phyloP scores from a whole-genome alignment of 1,140 invertebrate species.

The Lordiphosa stackelbergi region DNA sequence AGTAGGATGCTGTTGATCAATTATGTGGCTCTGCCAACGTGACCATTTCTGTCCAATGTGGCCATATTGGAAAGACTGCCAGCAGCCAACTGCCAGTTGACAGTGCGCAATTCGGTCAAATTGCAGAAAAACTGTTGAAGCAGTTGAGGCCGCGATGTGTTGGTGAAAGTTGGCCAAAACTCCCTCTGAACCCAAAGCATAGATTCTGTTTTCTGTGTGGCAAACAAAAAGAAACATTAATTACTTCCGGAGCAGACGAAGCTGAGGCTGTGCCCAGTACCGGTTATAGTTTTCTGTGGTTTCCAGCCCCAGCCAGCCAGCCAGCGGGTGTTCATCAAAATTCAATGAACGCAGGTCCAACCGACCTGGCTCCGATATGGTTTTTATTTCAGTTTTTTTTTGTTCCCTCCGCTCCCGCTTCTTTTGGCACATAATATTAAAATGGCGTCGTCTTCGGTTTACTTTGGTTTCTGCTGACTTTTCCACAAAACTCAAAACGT shows the following conservation, averaged over 20 bases:
- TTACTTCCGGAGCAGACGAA: conserved; percentile 66
- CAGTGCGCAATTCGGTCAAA: conserved; percentile 40
- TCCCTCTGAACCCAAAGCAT: conserved; percentile 35
- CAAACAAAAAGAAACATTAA: conserved; percentile 63
- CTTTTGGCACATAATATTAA: conserved; percentile 40
- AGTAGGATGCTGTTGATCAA: conserved; percentile 64
- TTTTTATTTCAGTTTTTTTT: no score
- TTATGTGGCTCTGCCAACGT: conserved; percentile 53
- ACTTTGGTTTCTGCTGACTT: conserved; percentile 12
- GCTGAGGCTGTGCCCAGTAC: conserved; percentile 35
- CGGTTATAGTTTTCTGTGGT: conserved; percentile 29
- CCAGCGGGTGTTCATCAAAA: conserved; percentile 70
- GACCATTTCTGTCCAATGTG: conserved; percentile 14
- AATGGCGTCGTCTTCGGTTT: conserved; percentile 14
- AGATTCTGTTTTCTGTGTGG: conserved; percentile 65
- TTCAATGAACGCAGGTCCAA: conserved; percentile 50
- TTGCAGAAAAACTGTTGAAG: conserved; percentile 32
- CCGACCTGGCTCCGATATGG: conserved; percentile 2
- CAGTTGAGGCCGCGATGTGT: conserved; percentile 17
- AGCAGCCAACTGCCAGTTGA: neutral
- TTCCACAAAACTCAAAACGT: conserved; percentile 39
- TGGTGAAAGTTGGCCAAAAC: conserved; percentile 27
- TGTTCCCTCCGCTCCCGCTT: neutral
- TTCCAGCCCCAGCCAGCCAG: conserved; percentile 17
- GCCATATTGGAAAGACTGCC: conserved; percentile 31